These are phyloP conservation scores for Drosophila putrida DNA, from an alignment of 2,888 invertebrate species.

Conservation along the genomic window DNA sequence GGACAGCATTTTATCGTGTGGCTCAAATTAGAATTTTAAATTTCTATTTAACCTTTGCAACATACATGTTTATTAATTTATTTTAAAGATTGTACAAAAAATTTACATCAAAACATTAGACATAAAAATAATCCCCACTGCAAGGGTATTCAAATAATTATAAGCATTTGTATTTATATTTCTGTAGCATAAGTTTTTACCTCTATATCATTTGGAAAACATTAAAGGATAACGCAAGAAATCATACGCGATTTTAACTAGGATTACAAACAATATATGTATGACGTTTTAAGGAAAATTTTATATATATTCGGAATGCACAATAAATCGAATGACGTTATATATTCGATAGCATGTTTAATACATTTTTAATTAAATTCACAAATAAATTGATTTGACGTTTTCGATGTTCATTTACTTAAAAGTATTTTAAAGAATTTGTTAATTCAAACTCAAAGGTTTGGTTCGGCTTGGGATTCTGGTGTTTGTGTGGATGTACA, in stretches of 20 bases:
- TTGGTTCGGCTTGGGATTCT: conserved; percentile 17
- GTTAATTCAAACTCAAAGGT: conserved; percentile 23
- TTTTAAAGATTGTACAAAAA: conserved; percentile 3
- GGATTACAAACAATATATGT: conserved; percentile 21
- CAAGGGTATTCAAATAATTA: conserved; percentile 20
- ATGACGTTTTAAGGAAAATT: conserved; percentile 46
- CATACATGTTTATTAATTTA: too few species aligned
- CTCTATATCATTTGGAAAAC: conserved; percentile 25
- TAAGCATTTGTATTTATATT: conserved; percentile 39
- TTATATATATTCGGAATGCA: conserved; percentile 56
- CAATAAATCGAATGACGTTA: conserved; percentile 44
- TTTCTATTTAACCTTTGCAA: not conserved
- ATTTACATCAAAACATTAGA: not conserved
- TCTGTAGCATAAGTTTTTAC: conserved; percentile 44
- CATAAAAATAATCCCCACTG: not conserved
- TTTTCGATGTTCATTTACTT: conserved; percentile 12
- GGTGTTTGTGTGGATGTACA: conserved; percentile 56
- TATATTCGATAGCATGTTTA: conserved; percentile 29
- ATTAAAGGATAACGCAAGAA: conserved; percentile 14
- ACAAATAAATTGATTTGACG: conserved; percentile 21
- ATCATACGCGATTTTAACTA: conserved; percentile 52
- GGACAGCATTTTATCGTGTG: not conserved
- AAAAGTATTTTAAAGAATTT: not conserved
- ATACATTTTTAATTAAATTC: conserved; percentile 28
- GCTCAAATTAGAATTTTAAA: not conserved